phyloP scores from a whole-genome alignment of 2,113 vertebrate species.

The Tragulus kanchil region DNA sequence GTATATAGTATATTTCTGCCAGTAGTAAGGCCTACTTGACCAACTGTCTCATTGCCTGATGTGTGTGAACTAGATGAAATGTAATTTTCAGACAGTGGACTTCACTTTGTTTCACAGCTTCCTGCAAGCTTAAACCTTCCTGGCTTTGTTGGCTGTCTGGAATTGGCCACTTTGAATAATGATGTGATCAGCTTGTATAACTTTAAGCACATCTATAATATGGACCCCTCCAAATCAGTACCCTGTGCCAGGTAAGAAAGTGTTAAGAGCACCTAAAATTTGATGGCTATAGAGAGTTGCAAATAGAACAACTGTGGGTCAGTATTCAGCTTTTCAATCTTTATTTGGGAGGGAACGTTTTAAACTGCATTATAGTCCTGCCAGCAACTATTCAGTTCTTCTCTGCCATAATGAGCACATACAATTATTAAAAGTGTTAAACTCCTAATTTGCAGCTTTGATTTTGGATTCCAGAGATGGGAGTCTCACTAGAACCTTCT shows the following conservation, averaged over 20 bases:
- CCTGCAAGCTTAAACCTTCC: conserved; percentile 94
- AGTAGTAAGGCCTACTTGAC: neutral
- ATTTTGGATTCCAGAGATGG: neutral
- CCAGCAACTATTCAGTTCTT: neutral
- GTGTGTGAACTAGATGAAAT: neutral
- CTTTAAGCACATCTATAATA: conserved; percentile 93
- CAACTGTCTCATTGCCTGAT: neutral
- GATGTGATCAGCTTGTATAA: conserved; percentile 98
- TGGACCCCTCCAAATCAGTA: conserved; percentile 89
- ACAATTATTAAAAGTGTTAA: neutral
- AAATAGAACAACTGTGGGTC: neutral
- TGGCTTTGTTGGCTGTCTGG: conserved; percentile 96
- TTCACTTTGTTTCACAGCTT: conserved; percentile 87
- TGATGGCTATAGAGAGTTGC: neutral
- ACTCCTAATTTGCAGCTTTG: conserved; percentile 7
- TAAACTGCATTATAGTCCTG: neutral
- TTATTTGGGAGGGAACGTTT: neutral
- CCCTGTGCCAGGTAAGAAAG: conserved; percentile 93
- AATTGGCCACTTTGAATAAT: conserved; percentile 95
- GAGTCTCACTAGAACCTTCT: neutral
- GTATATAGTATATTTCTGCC: neutral
- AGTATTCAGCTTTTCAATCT: neutral
- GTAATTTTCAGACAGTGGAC: neutral
- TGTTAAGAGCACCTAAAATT: neutral
- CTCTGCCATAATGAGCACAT: neutral